Evolutionary conservation across 2,797 vertebrate genomes (phyloP).

Genomic region (Silurus aristotelis): DNA sequence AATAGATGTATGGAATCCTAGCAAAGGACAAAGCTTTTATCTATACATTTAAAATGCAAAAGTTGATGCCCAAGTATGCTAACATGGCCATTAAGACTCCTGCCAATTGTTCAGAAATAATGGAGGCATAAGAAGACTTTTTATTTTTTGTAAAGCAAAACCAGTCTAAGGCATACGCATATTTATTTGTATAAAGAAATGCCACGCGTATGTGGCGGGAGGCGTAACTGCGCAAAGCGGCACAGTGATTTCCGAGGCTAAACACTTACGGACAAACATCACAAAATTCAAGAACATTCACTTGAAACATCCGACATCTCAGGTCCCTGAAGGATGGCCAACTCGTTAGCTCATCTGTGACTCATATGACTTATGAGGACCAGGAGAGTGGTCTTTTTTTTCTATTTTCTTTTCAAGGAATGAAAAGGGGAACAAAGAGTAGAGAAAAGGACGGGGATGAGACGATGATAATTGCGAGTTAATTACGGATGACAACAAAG

Average conservation of each 20-base stretch:
- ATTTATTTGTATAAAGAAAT: not conserved
- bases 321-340: no score
- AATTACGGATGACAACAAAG: not conserved
- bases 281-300: not conserved
- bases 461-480: not conserved
- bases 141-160: not conserved
- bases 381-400: not conserved
- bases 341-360: no score
- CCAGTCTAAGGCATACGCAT: no score
- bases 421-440: not conserved
- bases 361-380: no score
- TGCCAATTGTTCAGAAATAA: not conserved
- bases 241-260: not conserved
- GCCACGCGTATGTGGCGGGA: not conserved
- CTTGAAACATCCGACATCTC: not conserved
- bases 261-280: not conserved
- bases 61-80: not conserved
- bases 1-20: slow-evolving; percentile 54
- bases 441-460: not conserved
- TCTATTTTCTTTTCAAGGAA: not conserved
- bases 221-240: not conserved
- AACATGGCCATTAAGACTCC: not conserved
- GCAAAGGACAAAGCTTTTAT: slow-evolving; percentile 34
- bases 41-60: slow-evolving; percentile 36
- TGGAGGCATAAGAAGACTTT: not conserved